Percentiles rank a stretch among this genome's conserved stretches.
phyloP scores from a whole-genome alignment of 2,797 vertebrate genomes.

The Chelon labrosus region DNA sequence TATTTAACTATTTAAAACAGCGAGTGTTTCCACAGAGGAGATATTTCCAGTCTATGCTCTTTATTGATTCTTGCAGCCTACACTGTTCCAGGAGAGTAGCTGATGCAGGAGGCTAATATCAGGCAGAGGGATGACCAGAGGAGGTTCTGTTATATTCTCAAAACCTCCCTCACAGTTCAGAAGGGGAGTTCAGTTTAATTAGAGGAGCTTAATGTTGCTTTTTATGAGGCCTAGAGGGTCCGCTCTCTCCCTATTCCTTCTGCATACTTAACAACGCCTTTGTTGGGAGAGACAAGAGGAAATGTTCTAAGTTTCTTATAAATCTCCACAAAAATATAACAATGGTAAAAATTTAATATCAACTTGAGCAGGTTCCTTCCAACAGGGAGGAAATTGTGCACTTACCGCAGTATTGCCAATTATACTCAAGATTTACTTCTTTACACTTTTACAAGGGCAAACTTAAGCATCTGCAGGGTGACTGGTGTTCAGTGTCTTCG shows the following conservation, averaged over 20 bases:
- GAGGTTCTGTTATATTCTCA: constrained; percentile 37
- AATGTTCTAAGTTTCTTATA: background rate
- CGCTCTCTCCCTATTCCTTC: constrained; percentile 15
- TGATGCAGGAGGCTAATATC: constrained; percentile 36
- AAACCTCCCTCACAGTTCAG: constrained; percentile 35
- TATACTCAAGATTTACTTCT: constrained; percentile 42
- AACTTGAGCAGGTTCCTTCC: constrained; percentile 33
- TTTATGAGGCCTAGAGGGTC: constrained; percentile 51
- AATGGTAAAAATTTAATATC: background rate
- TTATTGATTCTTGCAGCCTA: constrained; percentile 55
- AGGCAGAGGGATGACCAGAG: constrained; percentile 24
- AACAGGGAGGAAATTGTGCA: constrained; percentile 40
- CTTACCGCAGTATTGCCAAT: constrained; percentile 31
- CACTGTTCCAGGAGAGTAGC: constrained; percentile 27
- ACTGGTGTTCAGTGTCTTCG: constrained; percentile 37
- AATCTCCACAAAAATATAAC: constrained; percentile 1
- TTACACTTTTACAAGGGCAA: constrained; percentile 48
- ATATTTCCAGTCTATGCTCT: constrained; percentile 44
- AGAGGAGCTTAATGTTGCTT: constrained; percentile 57
- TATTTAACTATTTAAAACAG: constrained; percentile 42
- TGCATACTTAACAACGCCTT: constrained; percentile 49
- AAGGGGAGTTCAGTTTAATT: constrained; percentile 65
- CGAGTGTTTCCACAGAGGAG: constrained; percentile 39
- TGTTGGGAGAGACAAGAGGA: constrained; percentile 40
- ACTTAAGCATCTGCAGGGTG: constrained; percentile 37